Conservation (phyloP, 2,113 vertebrate species). For the Galemys pyrenaicus region DNA sequence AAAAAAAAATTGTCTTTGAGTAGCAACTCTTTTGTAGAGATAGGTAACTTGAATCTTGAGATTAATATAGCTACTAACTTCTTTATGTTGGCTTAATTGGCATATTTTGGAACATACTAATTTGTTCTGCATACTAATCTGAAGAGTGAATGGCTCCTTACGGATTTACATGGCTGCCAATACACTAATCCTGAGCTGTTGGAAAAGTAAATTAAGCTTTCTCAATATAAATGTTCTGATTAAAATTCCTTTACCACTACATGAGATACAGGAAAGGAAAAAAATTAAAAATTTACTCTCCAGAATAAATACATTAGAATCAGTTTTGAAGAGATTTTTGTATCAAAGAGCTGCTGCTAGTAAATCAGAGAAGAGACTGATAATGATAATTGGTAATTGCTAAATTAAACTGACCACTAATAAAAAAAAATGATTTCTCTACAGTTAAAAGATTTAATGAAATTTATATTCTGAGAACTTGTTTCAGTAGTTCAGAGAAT, state of each 20-base stretch:
- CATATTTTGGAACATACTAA: conserved; percentile 71
- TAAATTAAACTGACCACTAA: background rate
- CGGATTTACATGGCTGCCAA: conserved; percentile 47
- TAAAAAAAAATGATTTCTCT: background rate
- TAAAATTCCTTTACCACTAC: conserved; percentile 40
- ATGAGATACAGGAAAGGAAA: background rate
- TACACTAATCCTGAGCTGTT: conserved; percentile 58
- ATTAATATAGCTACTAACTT: conserved; percentile 56
- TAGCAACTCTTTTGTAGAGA: background rate
- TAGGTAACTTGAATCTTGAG: conserved; percentile 48
- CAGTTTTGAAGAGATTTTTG: conserved; percentile 6
- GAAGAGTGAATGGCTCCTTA: conserved; percentile 31
- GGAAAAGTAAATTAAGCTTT: conserved; percentile 56
- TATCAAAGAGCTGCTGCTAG: background rate
- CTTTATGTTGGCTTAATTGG: conserved; percentile 67
- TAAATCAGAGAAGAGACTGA: background rate
- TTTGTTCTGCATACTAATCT: conserved; percentile 69
- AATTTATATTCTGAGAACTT: conserved; percentile 11
- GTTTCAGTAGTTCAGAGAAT: background rate
- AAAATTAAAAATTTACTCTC: conserved; percentile 15
- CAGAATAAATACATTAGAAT: conserved; percentile 21
- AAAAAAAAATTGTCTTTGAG: conserved; percentile 29
- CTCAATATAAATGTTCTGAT: conserved; percentile 58
- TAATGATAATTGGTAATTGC: too few relatives aligned
- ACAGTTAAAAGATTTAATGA: background rate